phyloP scores from a whole-genome alignment of 2,888 invertebrate species.

The Globia sparganii region DNA sequence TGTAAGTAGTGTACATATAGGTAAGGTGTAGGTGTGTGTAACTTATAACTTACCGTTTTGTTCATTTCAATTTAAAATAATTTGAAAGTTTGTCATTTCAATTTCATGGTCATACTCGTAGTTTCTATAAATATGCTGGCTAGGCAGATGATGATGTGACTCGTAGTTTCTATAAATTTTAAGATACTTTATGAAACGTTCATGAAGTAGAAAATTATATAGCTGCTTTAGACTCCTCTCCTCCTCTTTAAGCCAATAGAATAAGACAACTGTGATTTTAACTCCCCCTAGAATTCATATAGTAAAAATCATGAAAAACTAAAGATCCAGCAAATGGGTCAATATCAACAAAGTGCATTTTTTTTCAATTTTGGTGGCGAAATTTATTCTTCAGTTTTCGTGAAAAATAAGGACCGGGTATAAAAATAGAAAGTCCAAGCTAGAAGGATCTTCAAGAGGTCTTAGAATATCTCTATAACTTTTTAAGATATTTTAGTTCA shows the following conservation, averaged over 20 bases:
- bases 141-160: no score
- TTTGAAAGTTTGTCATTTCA: neutral
- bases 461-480: no score
- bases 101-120: neutral
- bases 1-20: neutral
- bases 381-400: no score
- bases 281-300: neutral
- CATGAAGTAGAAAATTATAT: neutral
- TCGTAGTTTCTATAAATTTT: neutral
- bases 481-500: no score
- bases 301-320: neutral
- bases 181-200: neutral
- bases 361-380: no score
- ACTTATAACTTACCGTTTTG: constrained; percentile 54
- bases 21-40: no score
- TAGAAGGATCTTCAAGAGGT: no score
- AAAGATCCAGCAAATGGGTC: neutral
- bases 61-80: constrained; percentile 20
- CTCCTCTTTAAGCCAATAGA: neutral
- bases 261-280: neutral
- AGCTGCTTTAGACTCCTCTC: no score
- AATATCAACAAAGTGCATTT: no score
- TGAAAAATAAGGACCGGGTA: no score
- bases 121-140: neutral
- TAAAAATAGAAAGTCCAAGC: no score